Conservation (phyloP, 2,113 vertebrate species). For the Elgaria multicarinata region DNA sequence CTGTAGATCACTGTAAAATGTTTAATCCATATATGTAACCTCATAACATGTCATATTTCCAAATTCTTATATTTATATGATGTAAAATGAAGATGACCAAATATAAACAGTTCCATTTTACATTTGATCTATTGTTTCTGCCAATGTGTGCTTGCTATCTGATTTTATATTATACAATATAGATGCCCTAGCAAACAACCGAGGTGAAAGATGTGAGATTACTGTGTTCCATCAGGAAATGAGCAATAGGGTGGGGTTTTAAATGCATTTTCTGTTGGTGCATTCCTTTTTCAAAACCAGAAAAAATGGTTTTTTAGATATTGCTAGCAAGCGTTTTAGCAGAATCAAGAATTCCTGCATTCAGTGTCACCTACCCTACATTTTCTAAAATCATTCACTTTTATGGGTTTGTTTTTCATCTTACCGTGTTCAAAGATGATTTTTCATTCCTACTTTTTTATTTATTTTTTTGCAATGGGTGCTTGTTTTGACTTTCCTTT, state of each 20-base stretch:
- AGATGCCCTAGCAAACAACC: not conserved
- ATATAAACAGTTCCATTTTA: not conserved
- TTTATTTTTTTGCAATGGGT: not conserved
- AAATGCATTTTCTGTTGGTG: not conserved
- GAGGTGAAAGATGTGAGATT: not conserved
- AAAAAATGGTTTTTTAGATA: not conserved
- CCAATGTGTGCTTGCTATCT: not conserved
- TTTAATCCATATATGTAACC: not conserved
- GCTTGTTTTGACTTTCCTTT: not conserved
- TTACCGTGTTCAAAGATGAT: not conserved
- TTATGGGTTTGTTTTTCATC: not conserved
- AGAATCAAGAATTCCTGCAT: not conserved
- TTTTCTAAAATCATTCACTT: not conserved
- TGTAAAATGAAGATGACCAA: not conserved
- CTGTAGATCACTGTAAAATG: not conserved
- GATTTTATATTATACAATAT: not conserved
- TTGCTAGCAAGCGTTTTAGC: not conserved
- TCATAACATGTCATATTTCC: not conserved
- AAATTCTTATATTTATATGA: not conserved
- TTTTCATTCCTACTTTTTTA: not conserved
- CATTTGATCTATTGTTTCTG: not conserved
- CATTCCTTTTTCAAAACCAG: not conserved
- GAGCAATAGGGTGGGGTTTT: not conserved
- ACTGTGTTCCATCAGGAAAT: not conserved
- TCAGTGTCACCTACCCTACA: not conserved